Evolutionary conservation across 2,113 vertebrate species (phyloP), one percentile per base, ranked within the genome.

Genomic region (Poeciliopsis retropinna): DNA sequence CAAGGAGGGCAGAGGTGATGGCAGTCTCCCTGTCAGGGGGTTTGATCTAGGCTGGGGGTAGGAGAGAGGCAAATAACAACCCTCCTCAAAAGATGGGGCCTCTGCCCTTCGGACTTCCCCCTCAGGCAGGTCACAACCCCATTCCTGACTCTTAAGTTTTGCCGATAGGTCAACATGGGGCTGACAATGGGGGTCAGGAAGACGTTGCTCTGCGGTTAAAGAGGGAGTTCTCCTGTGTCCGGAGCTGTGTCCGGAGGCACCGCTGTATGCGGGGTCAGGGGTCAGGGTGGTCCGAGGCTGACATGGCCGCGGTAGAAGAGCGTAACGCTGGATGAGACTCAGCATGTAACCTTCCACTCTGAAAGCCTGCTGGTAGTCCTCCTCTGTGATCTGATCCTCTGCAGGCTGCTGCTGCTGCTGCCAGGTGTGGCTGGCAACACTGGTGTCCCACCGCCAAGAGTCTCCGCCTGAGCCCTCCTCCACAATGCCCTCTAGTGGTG

Each of bases 261-360:
- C 64, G 70, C 77, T 81, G 78, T 81, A 91, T 63, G 86, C 62
- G 72, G 88, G 83, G 60, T 93, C 93, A 1, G 92, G 88, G 81
- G 83, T 88, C 28, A 96, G 91, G 31, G 92, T 95, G 34, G 95
- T 95, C 74, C 95, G 92, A 66, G 95, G 95, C 81, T 95, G 94
- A 80, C 92, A 94, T 4, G 92, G 93, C 57, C 93, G 90, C 5
- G 91, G 91, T 28, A 93, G 87, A 22, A 94, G 88, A 72, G 94
- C 92, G 31, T 95, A 90, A 6, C 95, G 95, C 77, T 96, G 95
- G 72, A 97, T 88, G 19, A 97, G 96, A 79, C 90, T 92, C 1
- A 96, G 88, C 87, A 97, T 97, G 89, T 97, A 97, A 62, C 93
- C 91, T 81, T 97, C 96, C 19, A 96, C 94, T 71, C 93, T 94